Conservation (phyloP, 2,888 invertebrate genomes). For the Parasteatoda lunata region DNA sequence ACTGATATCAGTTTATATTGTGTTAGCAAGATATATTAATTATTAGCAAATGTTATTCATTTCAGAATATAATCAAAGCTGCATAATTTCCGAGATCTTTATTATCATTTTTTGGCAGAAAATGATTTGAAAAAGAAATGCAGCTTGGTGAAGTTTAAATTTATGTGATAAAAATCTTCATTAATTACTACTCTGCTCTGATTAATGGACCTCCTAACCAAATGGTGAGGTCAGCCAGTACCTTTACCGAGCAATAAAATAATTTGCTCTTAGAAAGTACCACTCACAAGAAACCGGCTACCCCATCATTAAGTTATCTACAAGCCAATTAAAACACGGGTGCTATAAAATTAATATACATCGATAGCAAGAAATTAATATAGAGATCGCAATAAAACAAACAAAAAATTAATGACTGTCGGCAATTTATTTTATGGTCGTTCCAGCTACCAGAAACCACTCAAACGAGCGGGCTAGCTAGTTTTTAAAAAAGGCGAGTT, state of each 20-base stretch:
- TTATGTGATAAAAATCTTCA: background rate
- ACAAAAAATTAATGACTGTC: conserved; percentile 64
- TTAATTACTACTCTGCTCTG: background rate
- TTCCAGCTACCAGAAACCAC: background rate
- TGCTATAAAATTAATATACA: conserved; percentile 68
- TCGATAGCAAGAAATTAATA: conserved; percentile 67
- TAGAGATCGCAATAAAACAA: conserved; percentile 67
- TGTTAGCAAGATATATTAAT: no score
- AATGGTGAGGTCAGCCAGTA: background rate
- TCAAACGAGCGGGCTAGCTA: conserved; percentile 9
- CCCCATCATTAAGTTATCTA: conserved; percentile 63
- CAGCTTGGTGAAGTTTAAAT: no score
- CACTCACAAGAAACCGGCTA: conserved; percentile 38
- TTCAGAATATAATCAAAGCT: no score
- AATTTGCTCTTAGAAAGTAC: background rate
- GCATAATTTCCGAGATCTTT: no score
- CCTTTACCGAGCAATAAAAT: background rate
- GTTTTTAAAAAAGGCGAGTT: conserved; percentile 60
- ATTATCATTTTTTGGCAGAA: no score
- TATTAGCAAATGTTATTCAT: no score
- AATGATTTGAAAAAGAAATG: no score
- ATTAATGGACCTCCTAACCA: background rate
- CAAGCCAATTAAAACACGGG: conserved; percentile 61
- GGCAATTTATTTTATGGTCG: conserved; percentile 65
- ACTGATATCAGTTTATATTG: no score